phyloP scores from a whole-genome alignment of 2,113 vertebrate species.

The Istiophorus platypterus region DNA sequence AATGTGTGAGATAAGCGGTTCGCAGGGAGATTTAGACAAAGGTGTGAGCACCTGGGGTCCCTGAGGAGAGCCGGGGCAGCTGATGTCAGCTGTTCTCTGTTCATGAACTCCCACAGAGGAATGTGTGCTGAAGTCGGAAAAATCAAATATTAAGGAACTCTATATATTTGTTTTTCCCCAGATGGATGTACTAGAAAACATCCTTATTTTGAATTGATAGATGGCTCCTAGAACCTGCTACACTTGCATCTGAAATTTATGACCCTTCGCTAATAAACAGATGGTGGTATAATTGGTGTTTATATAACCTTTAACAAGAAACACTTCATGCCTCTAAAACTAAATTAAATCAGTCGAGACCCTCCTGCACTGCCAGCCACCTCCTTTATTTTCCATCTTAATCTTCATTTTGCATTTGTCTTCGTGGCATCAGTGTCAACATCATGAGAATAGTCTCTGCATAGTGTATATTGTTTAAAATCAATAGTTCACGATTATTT shows the following conservation, averaged over 20 bases:
- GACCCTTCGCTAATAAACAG: slow-evolving; percentile 33
- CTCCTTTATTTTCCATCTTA: neutral
- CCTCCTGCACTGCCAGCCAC: neutral
- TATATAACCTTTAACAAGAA: slow-evolving; percentile 38
- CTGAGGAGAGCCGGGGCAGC: slow-evolving; percentile 6
- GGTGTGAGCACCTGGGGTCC: slow-evolving; percentile 44
- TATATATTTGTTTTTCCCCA: neutral
- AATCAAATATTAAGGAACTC: neutral
- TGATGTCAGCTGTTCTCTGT: slow-evolving; percentile 21
- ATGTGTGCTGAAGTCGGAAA: neutral
- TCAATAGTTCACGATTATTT: too few species aligned
- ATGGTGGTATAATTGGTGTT: slow-evolving; percentile 24
- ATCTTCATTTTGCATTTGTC: neutral
- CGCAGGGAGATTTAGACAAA: slow-evolving; percentile 32
- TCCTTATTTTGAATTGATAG: slow-evolving; percentile 21
- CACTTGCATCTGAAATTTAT: slow-evolving; percentile 1
- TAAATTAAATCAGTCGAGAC: slow-evolving; percentile 9
- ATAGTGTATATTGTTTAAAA: neutral
- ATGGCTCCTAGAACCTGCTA: slow-evolving; percentile 12
- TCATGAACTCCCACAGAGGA: slow-evolving; percentile 2
- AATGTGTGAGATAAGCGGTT: slow-evolving; percentile 35
- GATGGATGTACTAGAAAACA: neutral
- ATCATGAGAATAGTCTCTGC: neutral
- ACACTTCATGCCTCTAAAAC: slow-evolving; percentile 30
- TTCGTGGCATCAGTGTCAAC: neutral